A percentile compares a stretch with the other conserved stretches of the same genome.
Conservation (phyloP, 1,140 invertebrate genomes). For the Eumeta japonica region DNA sequence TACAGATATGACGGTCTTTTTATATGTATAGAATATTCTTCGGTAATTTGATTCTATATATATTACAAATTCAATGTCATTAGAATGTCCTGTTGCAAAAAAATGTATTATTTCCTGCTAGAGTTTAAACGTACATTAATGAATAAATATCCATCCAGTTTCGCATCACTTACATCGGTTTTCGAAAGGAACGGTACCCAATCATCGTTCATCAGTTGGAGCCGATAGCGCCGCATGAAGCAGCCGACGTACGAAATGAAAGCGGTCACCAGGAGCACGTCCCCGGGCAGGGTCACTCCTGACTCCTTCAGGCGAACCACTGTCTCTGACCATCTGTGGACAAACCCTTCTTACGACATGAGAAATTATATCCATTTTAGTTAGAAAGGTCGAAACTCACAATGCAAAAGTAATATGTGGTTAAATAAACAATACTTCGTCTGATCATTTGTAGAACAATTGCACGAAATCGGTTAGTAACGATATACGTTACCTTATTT, state of each 20-base stretch:
- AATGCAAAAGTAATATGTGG: too few relatives aligned
- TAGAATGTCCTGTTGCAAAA: too few relatives aligned
- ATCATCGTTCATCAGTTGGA: constrained; percentile 75
- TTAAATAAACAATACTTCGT: background rate
- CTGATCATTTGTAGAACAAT: constrained; percentile 2
- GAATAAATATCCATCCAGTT: background rate
- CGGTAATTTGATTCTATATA: too few relatives aligned
- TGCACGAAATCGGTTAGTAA: constrained; percentile 4
- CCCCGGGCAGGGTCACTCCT: constrained; percentile 78
- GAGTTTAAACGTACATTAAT: too few relatives aligned
- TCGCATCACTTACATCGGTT: constrained; percentile 50
- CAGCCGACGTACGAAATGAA: constrained; percentile 95
- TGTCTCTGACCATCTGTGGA: constrained; percentile 69
- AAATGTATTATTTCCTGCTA: too few relatives aligned
- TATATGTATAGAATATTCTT: too few relatives aligned
- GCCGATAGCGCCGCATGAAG: constrained; percentile 83
- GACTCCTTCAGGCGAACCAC: constrained; percentile 60
- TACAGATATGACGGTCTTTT: too few relatives aligned
- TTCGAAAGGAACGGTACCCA: constrained; percentile 74
- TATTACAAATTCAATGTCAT: too few relatives aligned
- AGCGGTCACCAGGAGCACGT: constrained; percentile 85
- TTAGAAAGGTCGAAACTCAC: background rate
- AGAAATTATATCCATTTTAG: background rate
- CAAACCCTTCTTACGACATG: background rate
- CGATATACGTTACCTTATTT: constrained; percentile 61